These are phyloP conservation scores for Mesorhabditis spiculigera DNA, from an alignment of 2,888 invertebrate genomes.

Conservation along the genomic window DNA sequence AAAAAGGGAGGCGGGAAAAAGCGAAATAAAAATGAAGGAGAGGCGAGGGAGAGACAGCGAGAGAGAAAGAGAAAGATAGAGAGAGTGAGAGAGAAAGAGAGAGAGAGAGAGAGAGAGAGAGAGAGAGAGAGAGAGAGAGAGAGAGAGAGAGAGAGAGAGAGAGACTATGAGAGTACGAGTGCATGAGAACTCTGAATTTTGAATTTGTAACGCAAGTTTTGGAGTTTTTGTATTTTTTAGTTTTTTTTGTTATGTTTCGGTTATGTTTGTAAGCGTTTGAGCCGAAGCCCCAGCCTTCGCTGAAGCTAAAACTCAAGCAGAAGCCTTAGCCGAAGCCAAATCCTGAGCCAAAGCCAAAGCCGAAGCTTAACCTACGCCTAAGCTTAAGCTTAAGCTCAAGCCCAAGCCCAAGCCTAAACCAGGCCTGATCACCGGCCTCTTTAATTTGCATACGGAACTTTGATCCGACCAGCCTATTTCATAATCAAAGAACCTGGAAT, in stretches of 20 bases:
- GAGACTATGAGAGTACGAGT: background rate
- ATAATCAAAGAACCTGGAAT: background rate
- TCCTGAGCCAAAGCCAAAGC: too few relatives aligned
- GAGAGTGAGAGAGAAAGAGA: background rate
- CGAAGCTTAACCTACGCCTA: too few relatives aligned
- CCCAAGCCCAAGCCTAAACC: background rate
- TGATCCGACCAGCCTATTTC: background rate
- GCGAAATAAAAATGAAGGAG: background rate
- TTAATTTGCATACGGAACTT: constrained; percentile 3
- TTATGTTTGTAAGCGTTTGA: too few relatives aligned
- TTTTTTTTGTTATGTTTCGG: too few relatives aligned
- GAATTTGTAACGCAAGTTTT: too few relatives aligned
- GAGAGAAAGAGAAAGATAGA: background rate
- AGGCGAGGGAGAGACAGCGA: background rate
- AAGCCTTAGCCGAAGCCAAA: too few relatives aligned
- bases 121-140: background rate
- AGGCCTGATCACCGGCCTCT: background rate
- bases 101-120: background rate
- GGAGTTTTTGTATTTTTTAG: too few relatives aligned
- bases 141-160: background rate
- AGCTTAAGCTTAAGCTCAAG: too few relatives aligned
- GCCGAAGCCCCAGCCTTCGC: too few relatives aligned
- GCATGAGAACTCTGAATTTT: background rate
- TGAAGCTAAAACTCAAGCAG: too few relatives aligned
- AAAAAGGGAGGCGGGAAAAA: background rate